Evolutionary conservation across 2,797 vertebrate species (phyloP), one percentile per base, ranked within the genome.

Genomic region (Lithobates sylvaticus): DNA sequence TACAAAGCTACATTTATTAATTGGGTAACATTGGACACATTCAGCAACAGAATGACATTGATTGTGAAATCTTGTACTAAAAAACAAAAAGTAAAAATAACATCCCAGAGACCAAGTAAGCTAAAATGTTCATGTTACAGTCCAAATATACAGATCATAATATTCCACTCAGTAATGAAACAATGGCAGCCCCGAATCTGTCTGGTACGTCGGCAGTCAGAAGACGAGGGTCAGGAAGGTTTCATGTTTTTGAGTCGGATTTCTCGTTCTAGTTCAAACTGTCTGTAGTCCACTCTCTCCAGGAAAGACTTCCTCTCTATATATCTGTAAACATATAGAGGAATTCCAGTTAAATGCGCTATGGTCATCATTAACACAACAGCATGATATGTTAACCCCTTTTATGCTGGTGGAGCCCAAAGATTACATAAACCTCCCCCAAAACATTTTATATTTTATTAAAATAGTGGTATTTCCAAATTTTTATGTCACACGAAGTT

Each of bases 281-380:
- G 97, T 13, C 98, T 96, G 89, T 98, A 96, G 92, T 99, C 98
- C 47, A 99, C 98, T 0, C 98, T 95, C 89, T 99, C 97, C 91
- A 99, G 93, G 92, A 99, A 99, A 10, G 98, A 97, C 90, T 98
- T 98, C 89, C 97, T 94, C 91, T 99, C 98, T 85, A 99, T 96
- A 90, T 97, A 99, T 92, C 98, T 99, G 90, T 16, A 85, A 88
- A 65, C 61, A 65, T 26, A 65, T n/a, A 65, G n/a, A 64, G n/a
- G 12, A 65, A 65, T n/a, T 23, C 1, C 0, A 65, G 26, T n/a
- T 26, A 65, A 0, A 16, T 6, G 16, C 6, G 16, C 13, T 54
- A 54, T 1, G 50, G 15, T 18, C 16, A 54, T 54, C 16, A 54
- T 47, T 47, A 47, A 47, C 2, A 54, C 50, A 54, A 18, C 4